phyloP scores from a whole-genome alignment of 2,113 vertebrate genomes.

The Gadus chalcogrammus region DNA sequence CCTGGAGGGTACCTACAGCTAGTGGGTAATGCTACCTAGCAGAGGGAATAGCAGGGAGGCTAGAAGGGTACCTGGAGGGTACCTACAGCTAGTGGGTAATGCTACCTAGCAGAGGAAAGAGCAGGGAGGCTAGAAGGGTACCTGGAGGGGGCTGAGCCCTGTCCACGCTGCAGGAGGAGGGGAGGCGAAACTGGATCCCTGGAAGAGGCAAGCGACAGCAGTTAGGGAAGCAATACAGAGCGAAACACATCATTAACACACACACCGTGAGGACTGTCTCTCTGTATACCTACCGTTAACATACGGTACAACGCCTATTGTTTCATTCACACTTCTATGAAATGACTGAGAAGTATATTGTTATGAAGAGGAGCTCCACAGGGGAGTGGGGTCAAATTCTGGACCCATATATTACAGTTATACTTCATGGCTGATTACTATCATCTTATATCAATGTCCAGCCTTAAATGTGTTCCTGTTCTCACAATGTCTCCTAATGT shows the following conservation, averaged over 20 bases:
- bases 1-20: too few relatives aligned
- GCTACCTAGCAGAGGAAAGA: not conserved
- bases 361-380: too few relatives aligned
- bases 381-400: too few relatives aligned
- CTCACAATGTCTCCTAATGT: slow-evolving; percentile 25
- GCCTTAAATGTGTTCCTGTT: slow-evolving; percentile 52
- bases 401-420: too few relatives aligned
- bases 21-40: too few relatives aligned
- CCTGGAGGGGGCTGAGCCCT: slow-evolving; percentile 74
- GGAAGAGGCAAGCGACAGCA: slow-evolving; percentile 57
- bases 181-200: slow-evolving; percentile 82
- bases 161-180: slow-evolving; percentile 75
- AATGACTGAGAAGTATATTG: too few relatives aligned
- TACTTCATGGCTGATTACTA: not conserved
- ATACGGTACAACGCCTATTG: too few relatives aligned
- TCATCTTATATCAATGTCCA: slow-evolving; percentile 4
- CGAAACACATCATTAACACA: not conserved
- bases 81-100: too few relatives aligned
- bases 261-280: not conserved
- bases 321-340: too few relatives aligned
- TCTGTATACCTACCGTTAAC: slow-evolving; percentile 18
- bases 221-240: slow-evolving; percentile 43
- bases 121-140: slow-evolving; percentile 39
- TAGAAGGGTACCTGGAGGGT: too few relatives aligned
- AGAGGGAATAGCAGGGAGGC: too few relatives aligned